phyloP scores from a whole-genome alignment of 2,888 invertebrate species.

The Pammene fasciana region DNA sequence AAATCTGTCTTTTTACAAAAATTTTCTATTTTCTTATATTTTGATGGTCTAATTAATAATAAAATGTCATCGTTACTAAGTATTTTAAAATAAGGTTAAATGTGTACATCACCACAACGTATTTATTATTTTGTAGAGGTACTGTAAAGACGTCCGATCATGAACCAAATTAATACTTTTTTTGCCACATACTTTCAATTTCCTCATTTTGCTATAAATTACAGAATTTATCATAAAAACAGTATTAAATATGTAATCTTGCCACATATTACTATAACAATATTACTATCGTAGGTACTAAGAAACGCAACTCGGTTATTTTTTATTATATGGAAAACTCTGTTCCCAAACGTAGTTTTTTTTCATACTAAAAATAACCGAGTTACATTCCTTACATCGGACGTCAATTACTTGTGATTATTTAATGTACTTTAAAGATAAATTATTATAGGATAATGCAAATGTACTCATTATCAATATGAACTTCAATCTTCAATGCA shows the following conservation, averaged over 20 bases:
- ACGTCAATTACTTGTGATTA: slow-evolving; percentile 30
- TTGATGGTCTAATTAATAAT: too few relatives aligned
- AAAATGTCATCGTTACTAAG: too few relatives aligned
- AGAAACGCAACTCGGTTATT: too few relatives aligned
- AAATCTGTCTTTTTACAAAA: too few relatives aligned
- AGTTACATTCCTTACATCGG: too few relatives aligned
- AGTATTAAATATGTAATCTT: slow-evolving; percentile 15
- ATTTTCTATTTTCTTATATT: too few relatives aligned
- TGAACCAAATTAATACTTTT: not conserved
- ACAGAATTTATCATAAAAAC: not conserved
- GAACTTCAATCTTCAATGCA: not conserved
- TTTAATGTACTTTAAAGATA: slow-evolving; percentile 29
- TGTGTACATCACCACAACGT: not conserved
- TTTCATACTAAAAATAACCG: too few relatives aligned
- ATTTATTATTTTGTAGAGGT: not conserved
- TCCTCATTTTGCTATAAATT: not conserved
- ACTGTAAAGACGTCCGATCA: slow-evolving; percentile 8
- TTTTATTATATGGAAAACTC: too few relatives aligned
- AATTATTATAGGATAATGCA: slow-evolving; percentile 26
- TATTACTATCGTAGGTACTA: too few relatives aligned
- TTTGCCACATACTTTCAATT: too few relatives aligned
- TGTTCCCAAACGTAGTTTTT: too few relatives aligned
- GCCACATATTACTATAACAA: slow-evolving; percentile 4
- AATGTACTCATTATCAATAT: slow-evolving; percentile 2
- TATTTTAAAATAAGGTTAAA: slow-evolving; percentile 9